Evolutionary conservation across 2,797 vertebrate species (phyloP).

Genomic region (Muscicapa striata): DNA sequence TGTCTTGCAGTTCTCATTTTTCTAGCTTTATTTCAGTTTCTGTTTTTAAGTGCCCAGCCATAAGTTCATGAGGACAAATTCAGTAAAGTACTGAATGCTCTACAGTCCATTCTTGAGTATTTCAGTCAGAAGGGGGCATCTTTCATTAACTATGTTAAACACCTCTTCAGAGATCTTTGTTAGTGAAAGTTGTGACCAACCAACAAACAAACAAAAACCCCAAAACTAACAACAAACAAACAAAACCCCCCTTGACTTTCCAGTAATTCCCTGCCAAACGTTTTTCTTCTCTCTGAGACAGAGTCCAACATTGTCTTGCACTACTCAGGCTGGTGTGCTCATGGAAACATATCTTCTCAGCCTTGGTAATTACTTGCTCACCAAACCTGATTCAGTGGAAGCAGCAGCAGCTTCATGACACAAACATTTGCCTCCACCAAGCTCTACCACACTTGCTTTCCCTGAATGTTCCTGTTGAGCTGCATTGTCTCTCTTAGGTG

Average conservation of each 20-base stretch:
- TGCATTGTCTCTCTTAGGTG: accelerated
- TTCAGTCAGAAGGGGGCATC: neutral
- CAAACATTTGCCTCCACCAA: neutral
- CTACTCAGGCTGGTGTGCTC: neutral
- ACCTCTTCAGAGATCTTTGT: neutral
- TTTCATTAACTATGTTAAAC: neutral
- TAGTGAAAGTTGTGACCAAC: neutral
- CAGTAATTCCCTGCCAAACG: neutral
- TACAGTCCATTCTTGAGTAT: neutral
- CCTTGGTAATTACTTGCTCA: neutral
- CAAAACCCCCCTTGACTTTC: neutral
- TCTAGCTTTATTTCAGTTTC: neutral
- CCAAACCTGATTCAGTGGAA: neutral
- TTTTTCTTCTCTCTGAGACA: neutral
- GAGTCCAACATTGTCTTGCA: neutral
- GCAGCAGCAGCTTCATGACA: neutral
- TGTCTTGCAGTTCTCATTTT: neutral
- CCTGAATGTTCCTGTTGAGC: neutral
- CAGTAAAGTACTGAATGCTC: neutral
- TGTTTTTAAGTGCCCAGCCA: neutral
- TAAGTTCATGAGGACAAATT: neutral
- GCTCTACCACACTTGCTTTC: neutral
- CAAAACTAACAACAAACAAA: too few relatives aligned
- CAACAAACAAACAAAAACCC: too few relatives aligned
- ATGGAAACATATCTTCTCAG: neutral